Evolutionary conservation across 2,113 vertebrate species (phyloP), one percentile per base, ranked within the genome.

Genomic region (Elaphurus davidianus): DNA sequence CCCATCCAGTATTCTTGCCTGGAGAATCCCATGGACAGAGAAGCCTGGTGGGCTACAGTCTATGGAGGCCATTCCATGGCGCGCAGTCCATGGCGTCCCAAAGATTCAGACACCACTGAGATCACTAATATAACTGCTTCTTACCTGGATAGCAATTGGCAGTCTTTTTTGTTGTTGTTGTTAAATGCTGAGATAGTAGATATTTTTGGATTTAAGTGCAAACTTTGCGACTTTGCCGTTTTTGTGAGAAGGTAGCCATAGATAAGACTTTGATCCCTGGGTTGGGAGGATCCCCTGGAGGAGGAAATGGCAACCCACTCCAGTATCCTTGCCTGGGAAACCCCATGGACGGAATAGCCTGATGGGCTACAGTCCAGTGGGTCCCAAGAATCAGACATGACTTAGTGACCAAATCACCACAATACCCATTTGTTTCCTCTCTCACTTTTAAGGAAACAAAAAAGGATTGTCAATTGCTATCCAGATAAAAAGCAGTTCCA

Each of bases 51-150:
- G 71, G 36, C 36, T 76, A 6, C 12, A 27, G 71, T 76, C 71
- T 3, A 36, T 36, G 64, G n/a, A 71, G n/a, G 5, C 64, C 64
- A 36, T 71, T 71, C 64, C 64, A 3, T 71, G 10, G 23, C 36
- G 5, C 2, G 0, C 2, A 36, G 19, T 21, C 19, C 64, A 0
- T 67, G 64, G 33, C 8, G 0, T 67, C 16, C 33, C 64, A n/a
- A 67, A 67, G 64, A 5, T 19, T 23, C 19, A 71, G n/a, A 36
- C 5, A 11, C 5, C n/a, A 71, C 64, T 12, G 9, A 36, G n/a
- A n/a, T 36, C n/a, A 36, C n/a, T 11, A 36, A 36, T 36, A 2
- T 11, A 71, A 71, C 64, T 36, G 17, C 17, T 71, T 36, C 36
- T 36, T 71, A 71, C 11, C 64, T 36, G 10, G 11, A 74, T 7